Evolutionary conservation across 2,113 vertebrate species (phyloP).

Genomic region (Copsychus sechellarum): DNA sequence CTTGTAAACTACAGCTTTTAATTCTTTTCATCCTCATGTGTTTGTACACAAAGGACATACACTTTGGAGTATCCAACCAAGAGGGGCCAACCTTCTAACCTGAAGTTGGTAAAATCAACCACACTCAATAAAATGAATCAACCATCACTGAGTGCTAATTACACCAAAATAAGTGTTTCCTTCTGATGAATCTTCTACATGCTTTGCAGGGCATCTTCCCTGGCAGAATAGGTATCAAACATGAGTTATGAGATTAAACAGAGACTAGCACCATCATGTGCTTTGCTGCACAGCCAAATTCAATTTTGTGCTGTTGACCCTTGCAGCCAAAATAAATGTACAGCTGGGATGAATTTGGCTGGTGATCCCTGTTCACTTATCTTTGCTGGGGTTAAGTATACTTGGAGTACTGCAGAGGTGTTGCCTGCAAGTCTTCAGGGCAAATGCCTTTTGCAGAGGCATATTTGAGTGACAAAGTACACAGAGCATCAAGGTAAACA

Average conservation of each 20-base stretch:
- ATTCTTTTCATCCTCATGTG: background rate
- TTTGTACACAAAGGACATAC: background rate
- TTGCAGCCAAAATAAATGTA: constrained; percentile 55
- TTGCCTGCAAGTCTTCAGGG: background rate
- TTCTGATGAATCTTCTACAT: background rate
- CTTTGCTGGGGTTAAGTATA: background rate
- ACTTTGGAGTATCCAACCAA: background rate
- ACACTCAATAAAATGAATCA: background rate
- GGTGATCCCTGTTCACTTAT: background rate
- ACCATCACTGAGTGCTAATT: background rate
- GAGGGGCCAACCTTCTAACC: background rate
- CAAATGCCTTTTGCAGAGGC: constrained; percentile 21
- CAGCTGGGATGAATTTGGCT: background rate
- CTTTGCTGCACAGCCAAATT: constrained; percentile 35
- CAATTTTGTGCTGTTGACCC: constrained; percentile 1
- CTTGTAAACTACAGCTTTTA: background rate
- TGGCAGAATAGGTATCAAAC: background rate
- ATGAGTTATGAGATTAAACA: background rate
- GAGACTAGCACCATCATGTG: background rate
- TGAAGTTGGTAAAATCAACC: background rate
- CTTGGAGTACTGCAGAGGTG: background rate
- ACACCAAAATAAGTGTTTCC: background rate
- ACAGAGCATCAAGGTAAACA: background rate
- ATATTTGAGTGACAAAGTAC: background rate
- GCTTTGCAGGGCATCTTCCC: background rate